Conservation (phyloP, 2,797 vertebrate genomes). For the Eidolon dupreanum region DNA sequence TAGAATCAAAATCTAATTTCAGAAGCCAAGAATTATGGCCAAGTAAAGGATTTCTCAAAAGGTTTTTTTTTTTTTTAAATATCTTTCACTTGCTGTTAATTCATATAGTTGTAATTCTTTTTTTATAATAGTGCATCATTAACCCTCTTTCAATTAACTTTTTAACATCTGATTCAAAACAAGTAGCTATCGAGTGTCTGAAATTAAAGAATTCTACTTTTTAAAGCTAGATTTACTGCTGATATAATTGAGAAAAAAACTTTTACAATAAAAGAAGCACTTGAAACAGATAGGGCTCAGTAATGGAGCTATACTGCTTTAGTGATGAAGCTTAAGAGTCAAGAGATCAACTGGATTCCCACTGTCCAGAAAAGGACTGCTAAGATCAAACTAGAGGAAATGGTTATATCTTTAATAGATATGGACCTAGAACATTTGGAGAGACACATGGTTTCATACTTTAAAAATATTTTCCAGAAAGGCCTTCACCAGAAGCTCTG, state of each 20-base stretch:
- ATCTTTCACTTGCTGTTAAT: not conserved
- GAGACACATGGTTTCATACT: not conserved
- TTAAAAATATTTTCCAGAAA: not conserved
- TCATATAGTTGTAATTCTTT: not conserved
- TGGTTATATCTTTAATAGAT: not conserved
- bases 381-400: not conserved
- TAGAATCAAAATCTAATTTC: not conserved
- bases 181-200: not conserved
- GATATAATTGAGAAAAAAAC: not conserved
- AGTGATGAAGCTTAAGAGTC: not conserved
- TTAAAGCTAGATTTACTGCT: not conserved
- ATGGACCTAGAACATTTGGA: not conserved
- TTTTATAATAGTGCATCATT: not conserved
- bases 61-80: not conserved
- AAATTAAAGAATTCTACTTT: not conserved
- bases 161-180: not conserved
- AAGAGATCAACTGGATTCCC: not conserved
- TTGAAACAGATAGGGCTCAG: not conserved
- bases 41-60: not conserved
- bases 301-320: not conserved
- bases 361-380: not conserved
- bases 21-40: not conserved
- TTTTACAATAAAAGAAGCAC: not conserved
- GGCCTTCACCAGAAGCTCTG: not conserved
- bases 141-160: not conserved